A percentile compares a stretch with the other conserved stretches of the same genome.
Conservation (phyloP, 2,113 vertebrate species). For the Muntiacus reevesi region DNA sequence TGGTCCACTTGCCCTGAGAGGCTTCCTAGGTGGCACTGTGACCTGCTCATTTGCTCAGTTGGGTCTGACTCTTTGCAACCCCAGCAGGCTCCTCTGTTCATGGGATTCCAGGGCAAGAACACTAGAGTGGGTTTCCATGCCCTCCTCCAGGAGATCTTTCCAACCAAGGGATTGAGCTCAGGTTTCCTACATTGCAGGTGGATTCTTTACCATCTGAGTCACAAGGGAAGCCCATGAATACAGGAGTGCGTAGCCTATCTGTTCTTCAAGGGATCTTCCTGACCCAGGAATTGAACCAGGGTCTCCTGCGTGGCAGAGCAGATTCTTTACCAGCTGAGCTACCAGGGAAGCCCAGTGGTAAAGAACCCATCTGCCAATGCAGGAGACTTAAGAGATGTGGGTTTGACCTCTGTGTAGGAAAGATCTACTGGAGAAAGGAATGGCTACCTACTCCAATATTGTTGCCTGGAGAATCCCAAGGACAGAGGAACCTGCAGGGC, state of each 20-base stretch:
- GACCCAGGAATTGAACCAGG: background rate
- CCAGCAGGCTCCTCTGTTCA: background rate
- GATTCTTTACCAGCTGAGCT: background rate
- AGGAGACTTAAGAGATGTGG: background rate
- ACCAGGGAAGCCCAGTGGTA: background rate
- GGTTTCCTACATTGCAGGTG: background rate
- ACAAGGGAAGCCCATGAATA: background rate
- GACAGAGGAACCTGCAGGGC: background rate
- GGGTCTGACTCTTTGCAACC: rapidly evolving
- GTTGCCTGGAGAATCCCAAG: background rate
- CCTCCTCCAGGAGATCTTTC: background rate
- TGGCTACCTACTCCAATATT: background rate
- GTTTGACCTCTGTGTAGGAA: background rate
- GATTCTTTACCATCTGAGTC: background rate
- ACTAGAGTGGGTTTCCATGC: background rate
- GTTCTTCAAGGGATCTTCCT: background rate
- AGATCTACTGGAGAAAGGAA: background rate
- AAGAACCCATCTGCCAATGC: background rate
- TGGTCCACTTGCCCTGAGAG: background rate
- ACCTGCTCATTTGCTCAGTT: background rate
- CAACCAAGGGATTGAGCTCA: background rate
- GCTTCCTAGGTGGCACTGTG: rapidly evolving
- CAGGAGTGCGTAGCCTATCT: background rate
- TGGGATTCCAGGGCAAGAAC: background rate
- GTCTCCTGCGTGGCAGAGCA: background rate